Evolutionary conservation across 2,797 vertebrate species (phyloP).

Genomic region (Tauraco hartlaubi): DNA sequence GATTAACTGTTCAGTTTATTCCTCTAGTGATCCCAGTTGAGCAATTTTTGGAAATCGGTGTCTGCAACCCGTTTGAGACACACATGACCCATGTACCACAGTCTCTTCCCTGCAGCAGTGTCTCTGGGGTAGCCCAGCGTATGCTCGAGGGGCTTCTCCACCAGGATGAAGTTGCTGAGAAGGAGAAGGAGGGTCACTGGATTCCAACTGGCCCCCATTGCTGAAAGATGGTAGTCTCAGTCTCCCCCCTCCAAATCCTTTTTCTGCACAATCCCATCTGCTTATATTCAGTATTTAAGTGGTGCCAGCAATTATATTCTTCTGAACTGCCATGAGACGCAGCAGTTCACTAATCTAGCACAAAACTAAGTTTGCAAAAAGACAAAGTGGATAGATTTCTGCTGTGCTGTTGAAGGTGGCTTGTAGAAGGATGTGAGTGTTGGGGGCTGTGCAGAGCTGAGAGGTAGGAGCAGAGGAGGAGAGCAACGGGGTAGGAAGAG

Average conservation of each 20-base stretch:
- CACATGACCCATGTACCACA: rapidly evolving
- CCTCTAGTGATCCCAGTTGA: not conserved
- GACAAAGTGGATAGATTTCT: not conserved
- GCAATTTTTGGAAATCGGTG: not conserved
- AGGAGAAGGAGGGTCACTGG: not conserved
- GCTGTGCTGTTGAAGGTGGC: not conserved
- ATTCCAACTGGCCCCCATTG: not conserved
- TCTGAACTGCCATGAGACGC: not conserved
- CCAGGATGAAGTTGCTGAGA: not conserved
- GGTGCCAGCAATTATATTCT: not conserved
- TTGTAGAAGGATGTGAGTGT: not conserved
- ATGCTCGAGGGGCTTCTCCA: not conserved
- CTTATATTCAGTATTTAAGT: not conserved
- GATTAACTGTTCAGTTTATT: not conserved
- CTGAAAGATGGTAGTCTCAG: not conserved
- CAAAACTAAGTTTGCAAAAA: not conserved
- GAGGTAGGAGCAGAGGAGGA: not conserved
- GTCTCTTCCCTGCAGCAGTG: not conserved
- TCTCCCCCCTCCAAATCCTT: not conserved
- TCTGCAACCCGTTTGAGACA: not conserved
- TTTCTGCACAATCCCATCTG: not conserved
- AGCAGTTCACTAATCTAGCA: not conserved
- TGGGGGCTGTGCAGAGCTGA: not conserved
- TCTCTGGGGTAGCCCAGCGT: not conserved
- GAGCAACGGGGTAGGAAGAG: not conserved